Percentiles rank a stretch among this genome's conserved stretches.
These are phyloP conservation scores for Cheilosia pagana DNA, from an alignment of 2,888 invertebrate species.

Conservation along the genomic window DNA sequence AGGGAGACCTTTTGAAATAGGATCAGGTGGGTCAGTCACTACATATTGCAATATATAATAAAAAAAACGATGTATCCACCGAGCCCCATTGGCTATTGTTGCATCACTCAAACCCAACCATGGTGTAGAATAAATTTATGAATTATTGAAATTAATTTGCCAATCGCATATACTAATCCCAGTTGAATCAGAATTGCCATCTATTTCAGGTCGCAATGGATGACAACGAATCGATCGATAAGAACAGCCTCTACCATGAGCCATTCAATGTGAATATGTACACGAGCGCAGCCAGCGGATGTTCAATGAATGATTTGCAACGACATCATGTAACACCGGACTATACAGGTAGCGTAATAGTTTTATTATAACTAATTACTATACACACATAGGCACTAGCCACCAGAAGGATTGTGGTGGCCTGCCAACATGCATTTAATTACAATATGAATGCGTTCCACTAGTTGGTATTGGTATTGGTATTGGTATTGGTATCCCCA, in stretches of 20 bases:
- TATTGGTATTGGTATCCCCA: neutral
- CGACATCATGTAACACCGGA: constrained; percentile 85
- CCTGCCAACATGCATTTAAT: constrained; percentile 41
- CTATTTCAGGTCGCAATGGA: constrained; percentile 82
- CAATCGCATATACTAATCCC: constrained; percentile 44
- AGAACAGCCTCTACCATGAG: constrained; percentile 84
- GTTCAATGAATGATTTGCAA: constrained; percentile 84
- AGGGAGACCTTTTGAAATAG: too few species aligned
- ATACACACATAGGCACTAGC: neutral
- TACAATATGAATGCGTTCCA: constrained; percentile 34
- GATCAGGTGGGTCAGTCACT: too few species aligned
- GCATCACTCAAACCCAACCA: constrained; percentile 13
- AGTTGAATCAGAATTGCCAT: constrained; percentile 76
- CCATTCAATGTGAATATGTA: constrained; percentile 84
- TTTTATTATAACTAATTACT: constrained; percentile 57
- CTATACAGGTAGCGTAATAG: constrained; percentile 84
- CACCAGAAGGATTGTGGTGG: constrained; percentile 15
- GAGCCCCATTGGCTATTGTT: constrained; percentile 11
- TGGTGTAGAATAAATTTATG: neutral
- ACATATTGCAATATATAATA: neutral
- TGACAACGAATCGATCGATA: constrained; percentile 84
- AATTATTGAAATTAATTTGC: constrained; percentile 16
- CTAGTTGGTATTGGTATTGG: constrained; percentile 11
- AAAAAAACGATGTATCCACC: neutral
- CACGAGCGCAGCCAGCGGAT: constrained; percentile 83